Conservation (phyloP, 1,140 invertebrate species). For the Lineus longissimus region DNA sequence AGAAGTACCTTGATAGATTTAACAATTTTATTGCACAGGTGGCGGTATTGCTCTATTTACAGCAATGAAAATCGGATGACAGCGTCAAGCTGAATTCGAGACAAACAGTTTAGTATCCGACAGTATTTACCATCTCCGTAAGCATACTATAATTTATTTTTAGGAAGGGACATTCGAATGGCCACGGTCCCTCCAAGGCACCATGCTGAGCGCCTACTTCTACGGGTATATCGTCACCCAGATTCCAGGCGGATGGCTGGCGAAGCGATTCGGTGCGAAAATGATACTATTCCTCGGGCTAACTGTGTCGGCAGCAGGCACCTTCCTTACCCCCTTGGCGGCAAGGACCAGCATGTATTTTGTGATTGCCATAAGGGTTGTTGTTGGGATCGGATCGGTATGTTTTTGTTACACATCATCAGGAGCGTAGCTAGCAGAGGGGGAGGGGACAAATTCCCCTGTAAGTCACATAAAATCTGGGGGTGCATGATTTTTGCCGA, state of each 20-base stretch:
- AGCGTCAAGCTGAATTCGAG: too few relatives aligned
- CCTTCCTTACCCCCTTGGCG: constrained; percentile 46
- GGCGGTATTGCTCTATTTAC: too few relatives aligned
- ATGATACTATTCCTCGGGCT: constrained; percentile 38
- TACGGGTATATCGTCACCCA: constrained; percentile 53
- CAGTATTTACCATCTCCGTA: too few relatives aligned
- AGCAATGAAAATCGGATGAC: too few relatives aligned
- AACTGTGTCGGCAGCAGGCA: constrained; percentile 32
- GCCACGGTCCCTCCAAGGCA: constrained; percentile 46
- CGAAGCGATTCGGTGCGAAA: constrained; percentile 50
- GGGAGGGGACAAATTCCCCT: too few relatives aligned
- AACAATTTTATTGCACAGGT: too few relatives aligned
- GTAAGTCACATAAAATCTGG: too few relatives aligned
- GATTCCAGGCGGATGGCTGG: constrained; percentile 51
- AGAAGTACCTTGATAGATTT: too few relatives aligned
- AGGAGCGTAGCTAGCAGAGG: too few relatives aligned
- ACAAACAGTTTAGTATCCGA: too few relatives aligned
- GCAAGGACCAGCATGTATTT: constrained; percentile 33
- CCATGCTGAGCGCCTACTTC: constrained; percentile 51
- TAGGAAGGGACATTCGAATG: constrained; percentile 49
- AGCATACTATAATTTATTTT: constrained; percentile 8
- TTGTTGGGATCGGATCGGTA: constrained; percentile 45
- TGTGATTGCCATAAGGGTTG: constrained; percentile 40
- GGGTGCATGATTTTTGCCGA: too few relatives aligned
- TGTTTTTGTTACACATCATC: constrained; percentile 18